Percentiles rank a stretch among this genome's conserved stretches.
Evolutionary conservation across 2,797 vertebrate species (phyloP).

Genomic region (Menidia menidia): DNA sequence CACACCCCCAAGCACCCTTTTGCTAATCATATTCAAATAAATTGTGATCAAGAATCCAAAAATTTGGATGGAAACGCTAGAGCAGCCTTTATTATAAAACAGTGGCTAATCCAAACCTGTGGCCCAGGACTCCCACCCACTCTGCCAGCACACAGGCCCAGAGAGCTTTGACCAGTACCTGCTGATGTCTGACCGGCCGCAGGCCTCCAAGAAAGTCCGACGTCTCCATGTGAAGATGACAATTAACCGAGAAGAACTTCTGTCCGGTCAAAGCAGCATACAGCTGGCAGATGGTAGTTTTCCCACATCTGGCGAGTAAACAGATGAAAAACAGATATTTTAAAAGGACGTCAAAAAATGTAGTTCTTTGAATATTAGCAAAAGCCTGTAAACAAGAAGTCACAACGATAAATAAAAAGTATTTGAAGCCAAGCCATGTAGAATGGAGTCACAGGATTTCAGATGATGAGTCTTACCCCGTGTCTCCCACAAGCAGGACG

Average conservation of each 20-base stretch:
- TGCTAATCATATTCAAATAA: no score
- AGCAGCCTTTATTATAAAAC: no score
- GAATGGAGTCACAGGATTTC: background rate
- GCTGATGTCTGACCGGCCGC: slow-evolving; percentile 89
- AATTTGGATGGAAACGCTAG: no score
- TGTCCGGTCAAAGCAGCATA: slow-evolving; percentile 89
- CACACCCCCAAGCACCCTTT: no score
- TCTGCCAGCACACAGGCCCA: no score
- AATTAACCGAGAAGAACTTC: slow-evolving; percentile 91
- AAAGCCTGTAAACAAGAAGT: background rate
- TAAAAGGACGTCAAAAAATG: background rate
- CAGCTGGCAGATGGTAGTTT: slow-evolving; percentile 96
- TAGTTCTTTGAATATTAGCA: no score
- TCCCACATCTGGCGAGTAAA: slow-evolving; percentile 88
- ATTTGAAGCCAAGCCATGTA: background rate
- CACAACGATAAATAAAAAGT: background rate
- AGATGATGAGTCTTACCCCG: slow-evolving; percentile 89
- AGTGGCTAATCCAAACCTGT: no score
- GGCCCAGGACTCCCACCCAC: no score
- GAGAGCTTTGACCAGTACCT: slow-evolving; percentile 78
- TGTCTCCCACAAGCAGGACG: slow-evolving; percentile 94
- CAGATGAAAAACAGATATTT: background rate
- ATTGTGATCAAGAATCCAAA: no score
- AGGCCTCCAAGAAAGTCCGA: slow-evolving; percentile 95
- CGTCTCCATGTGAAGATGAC: slow-evolving; percentile 97